Evolutionary conservation across 2,113 vertebrate species (phyloP).

Genomic region (Corythoichthys haematopterus): DNA sequence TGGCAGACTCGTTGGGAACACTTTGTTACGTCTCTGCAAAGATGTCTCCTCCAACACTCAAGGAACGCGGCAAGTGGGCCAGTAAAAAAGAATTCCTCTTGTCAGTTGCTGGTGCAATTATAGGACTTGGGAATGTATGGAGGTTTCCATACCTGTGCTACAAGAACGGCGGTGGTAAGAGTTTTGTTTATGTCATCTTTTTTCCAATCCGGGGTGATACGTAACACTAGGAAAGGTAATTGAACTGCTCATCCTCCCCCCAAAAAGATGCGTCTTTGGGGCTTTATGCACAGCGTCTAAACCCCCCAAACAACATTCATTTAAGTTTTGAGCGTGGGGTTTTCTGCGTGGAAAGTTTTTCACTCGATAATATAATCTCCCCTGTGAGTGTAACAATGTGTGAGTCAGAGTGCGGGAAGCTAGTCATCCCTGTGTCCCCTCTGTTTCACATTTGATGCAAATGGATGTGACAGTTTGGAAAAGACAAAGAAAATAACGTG

Average conservation of each 20-base stretch:
- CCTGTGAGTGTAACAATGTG: neutral
- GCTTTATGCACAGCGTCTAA: neutral
- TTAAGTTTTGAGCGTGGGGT: neutral
- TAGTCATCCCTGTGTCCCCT: neutral
- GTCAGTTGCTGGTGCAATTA: constrained; percentile 56
- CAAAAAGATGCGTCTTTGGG: no score
- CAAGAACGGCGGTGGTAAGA: constrained; percentile 66
- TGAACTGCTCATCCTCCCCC: no score
- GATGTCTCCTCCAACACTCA: neutral
- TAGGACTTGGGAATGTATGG: constrained; percentile 66
- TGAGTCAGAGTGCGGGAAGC: neutral
- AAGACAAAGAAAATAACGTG: constrained; percentile 16
- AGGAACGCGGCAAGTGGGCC: constrained; percentile 56
- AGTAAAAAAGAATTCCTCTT: constrained; percentile 62
- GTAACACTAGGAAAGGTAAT: no score
- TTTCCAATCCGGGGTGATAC: neutral
- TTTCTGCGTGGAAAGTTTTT: neutral
- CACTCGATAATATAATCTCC: neutral
- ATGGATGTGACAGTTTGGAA: constrained; percentile 26
- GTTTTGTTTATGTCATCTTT: neutral
- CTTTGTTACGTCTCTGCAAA: constrained; percentile 8
- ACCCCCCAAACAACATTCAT: neutral
- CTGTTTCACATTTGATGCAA: constrained; percentile 17
- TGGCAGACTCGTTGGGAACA: constrained; percentile 34
- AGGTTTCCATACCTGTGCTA: constrained; percentile 69